A percentile compares a stretch with the other conserved stretches of the same genome.
Evolutionary conservation across 1,140 invertebrate genomes (phyloP).

Genomic region (Drosophila erecta): DNA sequence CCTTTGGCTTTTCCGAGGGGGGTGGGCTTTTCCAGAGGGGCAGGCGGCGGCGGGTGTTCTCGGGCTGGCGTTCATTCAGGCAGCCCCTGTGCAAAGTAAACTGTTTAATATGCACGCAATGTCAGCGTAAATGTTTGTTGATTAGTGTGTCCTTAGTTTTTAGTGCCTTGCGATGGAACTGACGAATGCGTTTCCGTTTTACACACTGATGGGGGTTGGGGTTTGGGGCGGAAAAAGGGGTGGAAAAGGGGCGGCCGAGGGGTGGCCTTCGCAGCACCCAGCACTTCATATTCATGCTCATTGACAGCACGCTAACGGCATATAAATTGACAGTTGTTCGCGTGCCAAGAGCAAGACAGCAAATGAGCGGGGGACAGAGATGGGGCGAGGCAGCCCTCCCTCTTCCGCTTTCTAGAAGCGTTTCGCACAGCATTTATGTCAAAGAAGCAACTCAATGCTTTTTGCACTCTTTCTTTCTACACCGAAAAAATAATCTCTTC

Average conservation of each 20-base stretch:
- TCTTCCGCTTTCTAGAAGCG: background rate
- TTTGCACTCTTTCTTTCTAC: conserved; percentile 20
- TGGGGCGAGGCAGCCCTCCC: background rate
- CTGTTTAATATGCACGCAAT: conserved; percentile 82
- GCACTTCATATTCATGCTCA: conserved; percentile 78
- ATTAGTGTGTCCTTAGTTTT: conserved; percentile 82
- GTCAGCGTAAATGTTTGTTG: conserved; percentile 83
- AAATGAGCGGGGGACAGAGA: background rate
- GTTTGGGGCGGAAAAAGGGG: background rate
- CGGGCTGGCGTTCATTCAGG: conserved; percentile 1
- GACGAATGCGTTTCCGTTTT: conserved; percentile 68
- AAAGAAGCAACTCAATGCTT: conserved; percentile 29
- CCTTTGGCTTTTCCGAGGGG: conserved; percentile 8
- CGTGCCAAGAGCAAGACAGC: conserved; percentile 35
- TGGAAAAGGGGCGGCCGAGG: background rate
- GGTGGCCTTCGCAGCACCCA: conserved; percentile 20
- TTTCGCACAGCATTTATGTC: conserved; percentile 40
- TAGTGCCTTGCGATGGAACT: conserved; percentile 72
- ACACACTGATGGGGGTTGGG: conserved; percentile 13
- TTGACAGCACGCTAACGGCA: conserved; percentile 82
- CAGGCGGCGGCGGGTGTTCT: background rate
- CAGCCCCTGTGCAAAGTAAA: conserved; percentile 14
- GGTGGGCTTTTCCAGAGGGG: background rate
- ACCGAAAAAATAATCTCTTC: background rate
- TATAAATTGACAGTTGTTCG: conserved; percentile 79